Conservation (phyloP, 2,888 invertebrate species). For the Myathropa florea region DNA sequence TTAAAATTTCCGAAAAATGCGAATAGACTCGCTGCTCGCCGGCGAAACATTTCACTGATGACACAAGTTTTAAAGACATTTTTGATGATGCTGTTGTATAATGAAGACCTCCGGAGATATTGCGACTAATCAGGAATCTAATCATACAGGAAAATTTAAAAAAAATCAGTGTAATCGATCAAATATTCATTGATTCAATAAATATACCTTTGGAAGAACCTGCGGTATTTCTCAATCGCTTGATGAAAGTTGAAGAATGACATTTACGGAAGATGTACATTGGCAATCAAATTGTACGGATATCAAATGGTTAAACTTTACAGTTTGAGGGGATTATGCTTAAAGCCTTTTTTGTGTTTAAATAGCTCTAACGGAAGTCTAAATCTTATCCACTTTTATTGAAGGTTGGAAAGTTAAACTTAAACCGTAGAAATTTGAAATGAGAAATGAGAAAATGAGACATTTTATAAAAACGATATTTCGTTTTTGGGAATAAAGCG, state of each 20-base stretch:
- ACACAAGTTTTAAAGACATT: slow-evolving; percentile 75
- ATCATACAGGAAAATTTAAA: not conserved
- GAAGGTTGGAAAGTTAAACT: no score
- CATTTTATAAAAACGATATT: no score
- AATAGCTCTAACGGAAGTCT: not conserved
- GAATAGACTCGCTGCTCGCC: slow-evolving; percentile 78
- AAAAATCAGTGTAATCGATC: not conserved
- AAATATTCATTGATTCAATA: not conserved
- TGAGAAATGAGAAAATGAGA: no score
- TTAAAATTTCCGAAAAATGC: slow-evolving; percentile 83
- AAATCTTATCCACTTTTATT: no score
- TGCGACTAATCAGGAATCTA: not conserved
- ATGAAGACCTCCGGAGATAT: not conserved
- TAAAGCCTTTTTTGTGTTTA: not conserved
- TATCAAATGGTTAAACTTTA: not conserved
- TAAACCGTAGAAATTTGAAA: no score
- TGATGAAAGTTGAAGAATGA: not conserved
- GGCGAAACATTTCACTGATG: slow-evolving; percentile 75
- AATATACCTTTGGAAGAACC: not conserved
- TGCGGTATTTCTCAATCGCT: not conserved
- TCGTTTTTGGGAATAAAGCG: no score
- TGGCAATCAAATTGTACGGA: not conserved
- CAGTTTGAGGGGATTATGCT: not conserved
- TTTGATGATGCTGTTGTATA: not conserved
- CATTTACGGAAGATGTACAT: not conserved